Percentiles rank a stretch among this genome's conserved stretches.
These are phyloP conservation scores for Lypha dubia DNA, from an alignment of 2,888 invertebrate genomes.

Conservation along the genomic window DNA sequence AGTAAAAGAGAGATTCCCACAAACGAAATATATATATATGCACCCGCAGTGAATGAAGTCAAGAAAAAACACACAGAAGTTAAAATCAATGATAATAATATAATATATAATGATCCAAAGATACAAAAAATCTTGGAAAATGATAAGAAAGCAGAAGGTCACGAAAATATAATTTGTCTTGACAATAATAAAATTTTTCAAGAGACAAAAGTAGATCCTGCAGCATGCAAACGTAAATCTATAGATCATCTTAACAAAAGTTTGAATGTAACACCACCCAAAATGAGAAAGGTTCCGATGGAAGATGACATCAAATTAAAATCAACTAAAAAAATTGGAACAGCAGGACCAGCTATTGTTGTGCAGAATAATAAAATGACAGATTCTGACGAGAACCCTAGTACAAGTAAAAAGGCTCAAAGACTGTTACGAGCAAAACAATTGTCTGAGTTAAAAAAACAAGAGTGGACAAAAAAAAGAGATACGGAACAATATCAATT, in stretches of 20 bases:
- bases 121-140: neutral
- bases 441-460: slow-evolving; percentile 73
- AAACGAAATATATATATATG: neutral
- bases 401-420: slow-evolving; percentile 76
- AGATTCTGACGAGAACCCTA: slow-evolving; percentile 71
- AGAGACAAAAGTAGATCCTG: neutral
- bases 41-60: neutral
- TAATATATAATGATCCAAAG: slow-evolving; percentile 16
- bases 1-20: neutral
- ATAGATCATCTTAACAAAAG: slow-evolving; percentile 9
- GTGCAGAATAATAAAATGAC: slow-evolving; percentile 57
- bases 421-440: slow-evolving; percentile 68
- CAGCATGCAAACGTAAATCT: slow-evolving; percentile 31
- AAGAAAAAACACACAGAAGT: neutral
- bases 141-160: neutral
- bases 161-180: neutral
- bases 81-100: slow-evolving; percentile 3
- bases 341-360: slow-evolving; percentile 37
- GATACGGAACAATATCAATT: slow-evolving; percentile 26
- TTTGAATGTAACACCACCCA: slow-evolving; percentile 20
- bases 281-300: neutral
- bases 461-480: slow-evolving; percentile 68
- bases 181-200: neutral
- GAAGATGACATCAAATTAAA: neutral
- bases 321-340: neutral